These are phyloP conservation scores for Arnoldichthys spilopterus DNA, from an alignment of 2,797 vertebrate genomes.

Conservation along the genomic window DNA sequence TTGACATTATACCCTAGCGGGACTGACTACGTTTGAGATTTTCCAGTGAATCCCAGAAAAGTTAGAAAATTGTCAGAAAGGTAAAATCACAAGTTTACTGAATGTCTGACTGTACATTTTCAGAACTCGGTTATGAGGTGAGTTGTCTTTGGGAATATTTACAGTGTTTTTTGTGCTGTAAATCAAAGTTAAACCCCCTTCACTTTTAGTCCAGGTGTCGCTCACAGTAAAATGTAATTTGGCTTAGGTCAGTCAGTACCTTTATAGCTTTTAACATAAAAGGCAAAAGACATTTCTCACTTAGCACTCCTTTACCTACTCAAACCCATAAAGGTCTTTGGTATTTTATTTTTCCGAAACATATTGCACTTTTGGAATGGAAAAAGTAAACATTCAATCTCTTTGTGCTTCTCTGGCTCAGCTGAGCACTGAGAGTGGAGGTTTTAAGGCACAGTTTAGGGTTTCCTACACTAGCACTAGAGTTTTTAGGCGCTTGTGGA, in stretches of 20 bases:
- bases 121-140: neutral
- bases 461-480: conserved; percentile 50
- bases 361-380: conserved; percentile 78
- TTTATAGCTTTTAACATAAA: neutral
- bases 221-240: conserved; percentile 17
- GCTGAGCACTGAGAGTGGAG: conserved; percentile 23
- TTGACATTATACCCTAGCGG: conserved; percentile 11
- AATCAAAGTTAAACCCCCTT: neutral
- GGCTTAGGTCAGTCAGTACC: conserved; percentile 13
- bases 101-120: neutral
- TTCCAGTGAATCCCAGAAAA: conserved; percentile 33
- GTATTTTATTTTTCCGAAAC: conserved; percentile 30
- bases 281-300: conserved; percentile 15
- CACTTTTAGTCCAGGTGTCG: neutral
- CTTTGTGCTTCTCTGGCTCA: conserved; percentile 61
- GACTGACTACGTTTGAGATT: conserved; percentile 11
- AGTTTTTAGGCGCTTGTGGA: conserved; percentile 41
- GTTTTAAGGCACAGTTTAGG: conserved; percentile 54
- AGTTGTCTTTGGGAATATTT: conserved; percentile 24
- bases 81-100: neutral
- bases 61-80: neutral
- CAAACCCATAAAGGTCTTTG: conserved; percentile 29
- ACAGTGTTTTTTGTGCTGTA: conserved; percentile 37
- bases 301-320: neutral
- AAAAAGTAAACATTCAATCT: conserved; percentile 60